These are phyloP conservation scores for Leuctra nigra DNA, from an alignment of 2,888 invertebrate genomes.

Conservation along the genomic window DNA sequence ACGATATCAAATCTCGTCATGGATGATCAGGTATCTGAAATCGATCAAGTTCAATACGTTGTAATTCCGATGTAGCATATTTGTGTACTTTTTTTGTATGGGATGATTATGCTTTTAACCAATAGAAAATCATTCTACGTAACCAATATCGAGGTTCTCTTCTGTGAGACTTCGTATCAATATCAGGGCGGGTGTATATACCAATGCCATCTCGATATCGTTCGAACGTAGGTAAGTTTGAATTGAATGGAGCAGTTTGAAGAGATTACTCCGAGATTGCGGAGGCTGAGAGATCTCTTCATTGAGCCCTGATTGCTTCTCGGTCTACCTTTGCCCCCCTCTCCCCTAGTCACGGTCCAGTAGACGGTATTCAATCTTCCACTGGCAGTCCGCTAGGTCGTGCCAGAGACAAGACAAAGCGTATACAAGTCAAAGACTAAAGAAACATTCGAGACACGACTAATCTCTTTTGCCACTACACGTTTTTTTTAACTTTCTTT, in stretches of 20 bases:
- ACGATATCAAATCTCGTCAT: too few relatives aligned
- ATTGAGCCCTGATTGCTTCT: constrained; percentile 16
- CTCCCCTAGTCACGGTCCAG: constrained; percentile 5
- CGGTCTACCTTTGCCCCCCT: background rate
- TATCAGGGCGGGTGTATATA: background rate
- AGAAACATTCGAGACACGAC: constrained; percentile 11
- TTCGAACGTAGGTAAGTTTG: background rate
- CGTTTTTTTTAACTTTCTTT: background rate
- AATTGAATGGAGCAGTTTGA: constrained; percentile 16
- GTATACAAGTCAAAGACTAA: constrained; percentile 17
- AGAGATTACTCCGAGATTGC: constrained; percentile 4
- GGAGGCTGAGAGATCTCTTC: constrained; percentile 8
- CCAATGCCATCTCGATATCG: background rate
- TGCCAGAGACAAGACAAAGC: constrained; percentile 12
- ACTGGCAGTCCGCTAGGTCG: constrained; percentile 10
- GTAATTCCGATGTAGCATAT: too few relatives aligned
- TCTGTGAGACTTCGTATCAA: background rate
- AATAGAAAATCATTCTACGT: too few relatives aligned
- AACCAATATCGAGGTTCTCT: too few relatives aligned
- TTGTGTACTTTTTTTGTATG: too few relatives aligned
- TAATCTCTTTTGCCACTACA: constrained; percentile 16
- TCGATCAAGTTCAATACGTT: too few relatives aligned
- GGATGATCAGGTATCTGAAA: too few relatives aligned
- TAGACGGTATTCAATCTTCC: constrained; percentile 15
- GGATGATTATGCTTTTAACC: too few relatives aligned